Conservation (phyloP, 2,888 invertebrate species). For the Plebejus argus region DNA sequence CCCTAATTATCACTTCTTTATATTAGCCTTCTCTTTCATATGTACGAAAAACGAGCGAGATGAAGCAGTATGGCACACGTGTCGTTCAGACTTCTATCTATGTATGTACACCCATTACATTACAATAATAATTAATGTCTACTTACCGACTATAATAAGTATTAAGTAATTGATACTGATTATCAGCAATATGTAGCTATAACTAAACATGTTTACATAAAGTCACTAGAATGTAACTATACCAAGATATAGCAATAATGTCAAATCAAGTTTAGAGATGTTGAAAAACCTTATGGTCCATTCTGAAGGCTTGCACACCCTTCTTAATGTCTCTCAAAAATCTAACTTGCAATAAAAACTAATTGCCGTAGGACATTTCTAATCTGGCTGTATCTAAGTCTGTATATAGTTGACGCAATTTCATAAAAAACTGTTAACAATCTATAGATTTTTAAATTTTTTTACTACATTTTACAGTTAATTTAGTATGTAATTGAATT, state of each 20-base stretch:
- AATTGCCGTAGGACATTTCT: neutral
- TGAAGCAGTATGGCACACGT: neutral
- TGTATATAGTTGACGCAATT: too few species aligned
- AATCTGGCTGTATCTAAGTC: too few species aligned
- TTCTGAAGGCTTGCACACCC: neutral
- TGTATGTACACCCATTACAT: neutral
- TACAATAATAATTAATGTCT: neutral
- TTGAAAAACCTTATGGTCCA: conserved; percentile 21
- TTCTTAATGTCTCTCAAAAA: neutral
- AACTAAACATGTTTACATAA: neutral
- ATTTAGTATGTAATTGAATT: too few species aligned
- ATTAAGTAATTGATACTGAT: neutral
- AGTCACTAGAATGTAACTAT: conserved; percentile 13
- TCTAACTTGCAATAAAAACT: neutral
- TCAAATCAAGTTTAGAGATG: neutral
- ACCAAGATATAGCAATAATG: conserved; percentile 8
- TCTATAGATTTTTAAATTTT: too few species aligned
- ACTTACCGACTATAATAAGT: neutral
- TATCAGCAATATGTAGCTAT: neutral
- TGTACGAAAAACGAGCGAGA: neutral
- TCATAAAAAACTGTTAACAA: too few species aligned
- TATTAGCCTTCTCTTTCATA: neutral
- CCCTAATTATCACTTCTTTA: neutral
- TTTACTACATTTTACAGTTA: too few species aligned
- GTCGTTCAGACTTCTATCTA: neutral